A percentile compares a stretch with the other conserved stretches of the same genome.
phyloP scores from a whole-genome alignment of 2,113 vertebrate species.

The Paramormyrops kingsleyae region DNA sequence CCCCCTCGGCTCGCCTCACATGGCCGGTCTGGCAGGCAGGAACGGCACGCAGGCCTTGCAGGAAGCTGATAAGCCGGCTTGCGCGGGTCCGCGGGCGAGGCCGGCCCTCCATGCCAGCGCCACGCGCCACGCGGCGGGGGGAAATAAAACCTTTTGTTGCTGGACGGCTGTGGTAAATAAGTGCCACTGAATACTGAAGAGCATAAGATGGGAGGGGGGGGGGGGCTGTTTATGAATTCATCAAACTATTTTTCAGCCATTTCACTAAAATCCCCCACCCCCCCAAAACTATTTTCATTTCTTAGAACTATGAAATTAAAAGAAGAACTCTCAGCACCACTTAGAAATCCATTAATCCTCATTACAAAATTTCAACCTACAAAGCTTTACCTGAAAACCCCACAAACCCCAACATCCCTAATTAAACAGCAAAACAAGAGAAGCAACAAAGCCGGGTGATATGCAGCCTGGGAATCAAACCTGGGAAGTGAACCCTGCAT shows the following conservation, averaged over 20 bases:
- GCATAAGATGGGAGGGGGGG: not conserved
- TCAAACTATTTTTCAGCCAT: not conserved
- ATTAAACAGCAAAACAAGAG: not conserved
- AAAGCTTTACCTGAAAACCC: not conserved
- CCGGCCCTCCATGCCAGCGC: not conserved
- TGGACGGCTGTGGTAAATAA: not conserved
- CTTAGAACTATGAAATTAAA: not conserved
- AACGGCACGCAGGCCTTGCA: not conserved
- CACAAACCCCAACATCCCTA: not conserved
- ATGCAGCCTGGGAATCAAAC: not conserved
- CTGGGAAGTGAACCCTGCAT: not conserved
- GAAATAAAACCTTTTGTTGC: not conserved
- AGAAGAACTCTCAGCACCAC: not conserved
- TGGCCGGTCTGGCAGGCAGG: not conserved
- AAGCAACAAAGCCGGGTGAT: not conserved
- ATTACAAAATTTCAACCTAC: not conserved
- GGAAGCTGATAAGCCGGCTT: not conserved
- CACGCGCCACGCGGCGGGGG: not conserved
- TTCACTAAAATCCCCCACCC: not conserved
- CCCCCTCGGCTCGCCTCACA: not conserved
- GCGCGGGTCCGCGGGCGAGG: not conserved
- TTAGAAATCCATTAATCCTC: not conserved
- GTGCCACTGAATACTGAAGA: not conserved
- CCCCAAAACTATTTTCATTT: not conserved
- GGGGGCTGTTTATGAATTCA: not conserved